Conservation (phyloP, 1,140 invertebrate genomes). For the Samia ricini region DNA sequence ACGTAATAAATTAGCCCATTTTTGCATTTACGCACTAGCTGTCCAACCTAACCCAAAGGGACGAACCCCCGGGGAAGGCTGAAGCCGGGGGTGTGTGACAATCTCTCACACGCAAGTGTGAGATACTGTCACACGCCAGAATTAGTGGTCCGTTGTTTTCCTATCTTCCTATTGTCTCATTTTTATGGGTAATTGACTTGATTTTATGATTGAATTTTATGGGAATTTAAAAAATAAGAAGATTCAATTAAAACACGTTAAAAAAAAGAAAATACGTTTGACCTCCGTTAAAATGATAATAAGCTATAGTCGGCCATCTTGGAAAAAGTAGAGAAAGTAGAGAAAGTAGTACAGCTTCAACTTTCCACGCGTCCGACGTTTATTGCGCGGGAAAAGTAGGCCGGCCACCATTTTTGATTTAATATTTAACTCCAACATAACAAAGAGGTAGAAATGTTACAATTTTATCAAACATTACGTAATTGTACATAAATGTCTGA, state of each 20-base stretch:
- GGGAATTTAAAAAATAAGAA: neutral
- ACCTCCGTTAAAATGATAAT: slow-evolving; percentile 58
- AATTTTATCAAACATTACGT: neutral
- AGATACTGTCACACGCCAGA: too few species aligned
- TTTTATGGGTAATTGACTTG: neutral
- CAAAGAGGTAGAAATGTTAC: neutral
- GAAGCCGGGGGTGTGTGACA: too few species aligned
- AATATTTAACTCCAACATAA: slow-evolving; percentile 49
- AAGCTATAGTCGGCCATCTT: slow-evolving; percentile 67
- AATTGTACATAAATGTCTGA: neutral
- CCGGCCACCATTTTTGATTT: slow-evolving; percentile 68
- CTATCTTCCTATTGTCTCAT: too few species aligned
- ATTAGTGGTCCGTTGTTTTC: too few species aligned
- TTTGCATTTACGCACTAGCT: too few species aligned
- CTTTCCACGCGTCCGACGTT: slow-evolving; percentile 70
- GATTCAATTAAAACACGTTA: neutral
- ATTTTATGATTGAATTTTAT: neutral
- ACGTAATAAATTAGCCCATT: too few species aligned
- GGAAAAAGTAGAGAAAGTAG: slow-evolving; percentile 77
- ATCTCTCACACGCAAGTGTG: too few species aligned
- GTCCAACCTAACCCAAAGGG: too few species aligned
- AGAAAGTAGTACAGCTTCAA: slow-evolving; percentile 76
- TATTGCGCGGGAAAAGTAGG: slow-evolving; percentile 70
- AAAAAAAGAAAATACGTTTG: slow-evolving; percentile 38
- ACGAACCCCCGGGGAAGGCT: too few species aligned